Evolutionary conservation across 2,888 invertebrate species (phyloP), one percentile per base, ranked within the genome.

Genomic region (Macrophya alboannulata): DNA sequence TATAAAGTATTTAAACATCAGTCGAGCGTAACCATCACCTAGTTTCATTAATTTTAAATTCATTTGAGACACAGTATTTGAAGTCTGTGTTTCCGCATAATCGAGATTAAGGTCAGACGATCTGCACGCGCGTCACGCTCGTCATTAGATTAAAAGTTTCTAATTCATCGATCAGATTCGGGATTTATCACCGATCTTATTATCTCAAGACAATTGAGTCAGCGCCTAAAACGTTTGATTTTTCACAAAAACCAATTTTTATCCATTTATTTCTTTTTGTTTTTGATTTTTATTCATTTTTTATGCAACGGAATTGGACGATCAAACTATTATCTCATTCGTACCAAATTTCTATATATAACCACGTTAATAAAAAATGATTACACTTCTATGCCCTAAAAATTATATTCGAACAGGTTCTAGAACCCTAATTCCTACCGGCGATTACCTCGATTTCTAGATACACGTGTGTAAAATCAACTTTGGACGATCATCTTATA

Each of bases 41-140:
- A 77, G 77, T 77, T 77, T 25, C 48, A 77, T 77, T 77, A 77
- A 51, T 77, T 77, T 55, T 77, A 51, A 77, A 77, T 37, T 77
- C 51, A 77, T 77, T 77, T 21, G 4, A 37, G 77, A 77, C 25
- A 77, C 51, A 31, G 51, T 31, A 25, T n/a, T 40, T 9, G 6
- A 17, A 25, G 21, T 51, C 68, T 68, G 37, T 37, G 6, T 77
- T 77, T 51, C 25, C n/a, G n/a, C 8, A 51, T 31, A 55, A 77
- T 51, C 31, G 48, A 77, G 55, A 51, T 77, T 77, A 51, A 77
- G 77, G 77, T n/a, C 43, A 55, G 48, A 51, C 77, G 77, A 77
- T 51, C n/a, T n/a, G n/a, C 51, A 77, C 43, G 74, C 4, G 74
- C 48, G 74, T 76, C 45, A 45, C 51, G 51, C 51, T 37, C 31